Conservation (phyloP, 2,888 invertebrate genomes). For the Nemurella pictetii region DNA sequence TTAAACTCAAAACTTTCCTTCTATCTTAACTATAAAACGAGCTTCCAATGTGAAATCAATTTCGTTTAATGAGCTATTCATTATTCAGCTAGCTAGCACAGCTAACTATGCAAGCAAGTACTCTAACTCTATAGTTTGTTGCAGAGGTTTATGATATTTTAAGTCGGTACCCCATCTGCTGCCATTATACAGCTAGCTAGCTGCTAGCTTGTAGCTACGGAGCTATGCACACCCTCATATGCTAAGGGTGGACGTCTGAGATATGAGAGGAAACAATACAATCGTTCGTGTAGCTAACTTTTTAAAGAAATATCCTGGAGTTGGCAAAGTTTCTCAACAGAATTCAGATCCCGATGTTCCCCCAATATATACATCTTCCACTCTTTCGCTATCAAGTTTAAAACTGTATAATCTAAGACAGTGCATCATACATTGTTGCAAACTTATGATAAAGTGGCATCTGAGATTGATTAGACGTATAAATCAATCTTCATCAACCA, state of each 20-base stretch:
- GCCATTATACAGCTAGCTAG: background rate
- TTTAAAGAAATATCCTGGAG: background rate
- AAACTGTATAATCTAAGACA: background rate
- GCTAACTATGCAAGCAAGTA: background rate
- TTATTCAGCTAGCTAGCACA: background rate
- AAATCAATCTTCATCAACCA: background rate
- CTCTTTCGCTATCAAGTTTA: background rate
- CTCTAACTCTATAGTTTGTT: background rate
- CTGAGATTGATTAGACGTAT: background rate
- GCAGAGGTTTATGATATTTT: background rate
- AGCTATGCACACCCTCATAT: background rate
- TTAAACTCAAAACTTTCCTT: background rate
- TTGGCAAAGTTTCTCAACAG: background rate
- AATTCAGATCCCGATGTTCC: background rate
- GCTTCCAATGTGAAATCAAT: background rate
- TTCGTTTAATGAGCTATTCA: background rate
- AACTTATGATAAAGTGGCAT: background rate
- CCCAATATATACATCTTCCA: background rate
- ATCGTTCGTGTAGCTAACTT: background rate
- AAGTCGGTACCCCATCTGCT: background rate
- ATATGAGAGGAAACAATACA: background rate
- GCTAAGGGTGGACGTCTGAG: background rate
- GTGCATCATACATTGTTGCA: background rate
- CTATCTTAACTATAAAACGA: background rate
- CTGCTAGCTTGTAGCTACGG: background rate